Conservation (phyloP, 2,113 vertebrate species). For the Gadus chalcogrammus region DNA sequence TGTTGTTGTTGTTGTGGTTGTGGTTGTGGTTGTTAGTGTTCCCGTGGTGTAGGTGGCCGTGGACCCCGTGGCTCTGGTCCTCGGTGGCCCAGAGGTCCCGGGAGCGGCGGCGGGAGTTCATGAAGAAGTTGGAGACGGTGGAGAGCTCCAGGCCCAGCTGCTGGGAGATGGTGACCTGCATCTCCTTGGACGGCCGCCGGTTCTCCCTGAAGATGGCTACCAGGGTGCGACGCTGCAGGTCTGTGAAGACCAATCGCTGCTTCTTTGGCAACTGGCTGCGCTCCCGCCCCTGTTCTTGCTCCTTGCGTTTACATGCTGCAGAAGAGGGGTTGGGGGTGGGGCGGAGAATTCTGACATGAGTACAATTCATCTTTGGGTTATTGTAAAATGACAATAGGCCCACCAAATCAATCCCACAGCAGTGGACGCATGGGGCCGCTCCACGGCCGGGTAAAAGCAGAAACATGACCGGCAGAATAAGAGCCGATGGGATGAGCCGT, state of each 20-base stretch:
- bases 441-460: no score
- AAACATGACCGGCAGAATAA: no score
- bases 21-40: constrained; percentile 60
- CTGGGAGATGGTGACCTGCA: constrained; percentile 98
- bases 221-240: constrained; percentile 96
- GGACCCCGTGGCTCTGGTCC: constrained; percentile 57
- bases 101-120: constrained; percentile 95
- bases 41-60: constrained; percentile 51
- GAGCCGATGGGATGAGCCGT: no score
- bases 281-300: constrained; percentile 95
- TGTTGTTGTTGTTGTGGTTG: constrained; percentile 19
- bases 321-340: not conserved
- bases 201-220: constrained; percentile 99
- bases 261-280: constrained; percentile 93
- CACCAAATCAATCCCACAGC: no score
- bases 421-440: no score
- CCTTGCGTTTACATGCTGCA: constrained; percentile 96
- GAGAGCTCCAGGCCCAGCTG: constrained; percentile 95
- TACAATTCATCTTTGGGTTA: no score
- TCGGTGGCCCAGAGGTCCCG: constrained; percentile 87
- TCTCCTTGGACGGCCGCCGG: constrained; percentile 96
- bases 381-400: no score
- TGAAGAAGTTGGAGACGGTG: constrained; percentile 99
- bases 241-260: constrained; percentile 97
- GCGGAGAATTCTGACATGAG: not conserved